Percentiles rank a stretch among this genome's conserved stretches.
phyloP scores from a whole-genome alignment of 2,113 vertebrate genomes.

The Struthio camelus region DNA sequence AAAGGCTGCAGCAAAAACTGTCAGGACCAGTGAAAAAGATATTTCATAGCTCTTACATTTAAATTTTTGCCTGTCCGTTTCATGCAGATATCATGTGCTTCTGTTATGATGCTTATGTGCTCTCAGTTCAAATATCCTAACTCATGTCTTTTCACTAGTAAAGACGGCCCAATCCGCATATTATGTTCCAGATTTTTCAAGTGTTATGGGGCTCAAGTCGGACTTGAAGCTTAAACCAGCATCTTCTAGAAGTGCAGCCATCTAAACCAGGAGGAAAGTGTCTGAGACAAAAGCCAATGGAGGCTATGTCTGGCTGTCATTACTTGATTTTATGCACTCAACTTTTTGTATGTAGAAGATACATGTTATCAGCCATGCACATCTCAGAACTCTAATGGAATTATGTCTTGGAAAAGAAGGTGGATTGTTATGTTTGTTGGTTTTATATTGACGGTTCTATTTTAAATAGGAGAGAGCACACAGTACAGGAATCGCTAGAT shows the following conservation, averaged over 20 bases:
- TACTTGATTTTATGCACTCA: neutral
- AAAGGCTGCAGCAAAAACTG: slow-evolving; percentile 33
- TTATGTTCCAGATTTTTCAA: neutral
- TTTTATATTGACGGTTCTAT: neutral
- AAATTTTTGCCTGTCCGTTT: neutral
- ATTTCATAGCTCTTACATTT: neutral
- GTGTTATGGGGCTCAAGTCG: neutral
- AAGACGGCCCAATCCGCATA: neutral
- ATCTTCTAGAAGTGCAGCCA: neutral
- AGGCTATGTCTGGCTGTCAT: neutral
- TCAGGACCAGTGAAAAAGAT: neutral
- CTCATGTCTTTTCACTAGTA: neutral
- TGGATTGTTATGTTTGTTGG: neutral
- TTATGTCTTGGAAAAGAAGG: neutral
- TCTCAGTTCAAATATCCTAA: neutral
- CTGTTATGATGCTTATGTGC: neutral
- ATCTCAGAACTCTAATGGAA: neutral
- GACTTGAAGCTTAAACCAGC: neutral
- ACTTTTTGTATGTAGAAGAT: neutral
- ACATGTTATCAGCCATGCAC: neutral
- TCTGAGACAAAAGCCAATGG: neutral
- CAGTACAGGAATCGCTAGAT: neutral
- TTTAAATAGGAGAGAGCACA: slow-evolving; percentile 1
- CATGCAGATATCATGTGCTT: rapidly evolving
- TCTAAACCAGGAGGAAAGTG: neutral